phyloP scores from a whole-genome alignment of 1,140 invertebrate species.

The Drosophila serrata region DNA sequence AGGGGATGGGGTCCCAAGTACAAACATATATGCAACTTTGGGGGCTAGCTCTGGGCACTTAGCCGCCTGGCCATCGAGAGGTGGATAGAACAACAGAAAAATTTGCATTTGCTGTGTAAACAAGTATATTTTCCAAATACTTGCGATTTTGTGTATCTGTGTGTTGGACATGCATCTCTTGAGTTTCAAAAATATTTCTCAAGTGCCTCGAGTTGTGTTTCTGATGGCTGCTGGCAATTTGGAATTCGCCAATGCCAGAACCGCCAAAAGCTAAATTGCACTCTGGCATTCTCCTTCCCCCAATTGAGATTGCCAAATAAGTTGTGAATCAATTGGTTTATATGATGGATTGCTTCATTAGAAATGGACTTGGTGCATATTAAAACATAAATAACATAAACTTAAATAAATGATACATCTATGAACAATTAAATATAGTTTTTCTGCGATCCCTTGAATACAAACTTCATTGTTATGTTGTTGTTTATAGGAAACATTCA shows the following conservation, averaged over 20 bases:
- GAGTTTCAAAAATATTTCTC: constrained; percentile 19
- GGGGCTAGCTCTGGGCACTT: not conserved
- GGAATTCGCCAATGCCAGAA: constrained; percentile 35
- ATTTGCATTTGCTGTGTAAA: constrained; percentile 41
- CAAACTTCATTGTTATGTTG: not conserved
- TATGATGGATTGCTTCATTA: constrained; percentile 12
- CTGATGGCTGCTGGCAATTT: constrained; percentile 48
- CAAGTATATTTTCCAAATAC: constrained; percentile 32
- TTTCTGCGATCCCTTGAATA: not conserved
- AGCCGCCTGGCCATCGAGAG: constrained; percentile 17
- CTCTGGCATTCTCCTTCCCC: constrained; percentile 9
- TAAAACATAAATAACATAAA: not conserved
- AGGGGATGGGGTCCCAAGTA: not conserved
- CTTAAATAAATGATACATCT: not conserved
- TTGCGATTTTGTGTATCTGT: not conserved
- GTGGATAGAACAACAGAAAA: constrained; percentile 24
- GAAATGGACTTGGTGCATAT: not conserved
- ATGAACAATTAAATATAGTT: not conserved
- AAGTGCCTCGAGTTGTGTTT: constrained; percentile 40
- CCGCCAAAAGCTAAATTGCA: constrained; percentile 33
- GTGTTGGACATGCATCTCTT: constrained; percentile 28
- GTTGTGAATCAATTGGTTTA: constrained; percentile 24
- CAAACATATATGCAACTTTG: constrained; percentile 4
- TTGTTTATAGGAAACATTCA: not conserved
- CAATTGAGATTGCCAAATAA: constrained; percentile 24